These are phyloP conservation scores for Nothoprocta pentlandii DNA, from an alignment of 2,113 vertebrate genomes.

Conservation along the genomic window DNA sequence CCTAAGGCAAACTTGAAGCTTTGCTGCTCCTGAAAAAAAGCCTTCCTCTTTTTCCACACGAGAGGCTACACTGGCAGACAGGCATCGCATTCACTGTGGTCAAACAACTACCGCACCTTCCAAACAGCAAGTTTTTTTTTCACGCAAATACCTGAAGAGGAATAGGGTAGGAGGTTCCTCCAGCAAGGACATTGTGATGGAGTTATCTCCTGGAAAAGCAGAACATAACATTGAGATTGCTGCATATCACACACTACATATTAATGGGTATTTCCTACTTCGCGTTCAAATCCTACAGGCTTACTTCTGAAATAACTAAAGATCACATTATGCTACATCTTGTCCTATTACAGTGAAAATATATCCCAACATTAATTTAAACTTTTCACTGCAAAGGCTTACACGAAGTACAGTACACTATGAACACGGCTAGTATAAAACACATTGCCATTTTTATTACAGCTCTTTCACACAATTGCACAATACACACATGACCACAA, in stretches of 20 bases:
- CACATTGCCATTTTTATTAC: not conserved
- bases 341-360: not conserved
- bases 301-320: not conserved
- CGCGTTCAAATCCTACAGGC: not conserved
- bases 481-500: not conserved
- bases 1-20: not conserved
- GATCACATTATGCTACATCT: not conserved
- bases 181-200: too few relatives aligned
- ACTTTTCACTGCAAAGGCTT: not conserved
- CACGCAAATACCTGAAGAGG: not conserved
- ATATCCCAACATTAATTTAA: not conserved
- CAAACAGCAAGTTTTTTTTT: not conserved
- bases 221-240: not conserved
- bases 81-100: fast-evolving
- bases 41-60: not conserved
- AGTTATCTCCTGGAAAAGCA: not conserved
- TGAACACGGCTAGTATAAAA: not conserved
- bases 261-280: not conserved
- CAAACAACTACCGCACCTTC: not conserved
- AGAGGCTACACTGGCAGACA: not conserved
- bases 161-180: too few relatives aligned
- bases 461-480: not conserved
- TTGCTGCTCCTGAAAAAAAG: not conserved
- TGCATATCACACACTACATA: not conserved
- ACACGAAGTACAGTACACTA: fast-evolving